These are phyloP conservation scores for Styela plicata DNA, from an alignment of 23 tunicate genomes.

Conservation along the genomic window DNA sequence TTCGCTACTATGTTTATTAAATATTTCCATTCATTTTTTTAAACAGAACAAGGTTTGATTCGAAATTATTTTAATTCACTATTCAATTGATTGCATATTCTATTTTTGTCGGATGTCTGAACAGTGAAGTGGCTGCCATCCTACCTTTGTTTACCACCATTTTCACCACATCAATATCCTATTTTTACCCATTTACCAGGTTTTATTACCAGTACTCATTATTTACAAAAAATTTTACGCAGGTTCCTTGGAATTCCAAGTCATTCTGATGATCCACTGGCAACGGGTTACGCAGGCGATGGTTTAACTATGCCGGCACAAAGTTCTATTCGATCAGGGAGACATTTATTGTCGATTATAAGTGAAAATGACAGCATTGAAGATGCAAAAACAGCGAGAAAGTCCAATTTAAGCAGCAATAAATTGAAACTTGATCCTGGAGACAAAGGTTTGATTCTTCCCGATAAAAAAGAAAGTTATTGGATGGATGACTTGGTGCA, in stretches of 20 bases:
- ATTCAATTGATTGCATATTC: too few relatives aligned
- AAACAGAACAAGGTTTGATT: too few relatives aligned
- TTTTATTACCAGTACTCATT: too few relatives aligned
- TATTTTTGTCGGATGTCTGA: too few relatives aligned
- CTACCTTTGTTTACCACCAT: too few relatives aligned
- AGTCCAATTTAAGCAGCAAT: not conserved
- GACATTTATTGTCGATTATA: not conserved
- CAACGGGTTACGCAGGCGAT: not conserved
- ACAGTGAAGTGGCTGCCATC: too few relatives aligned
- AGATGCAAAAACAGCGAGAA: not conserved
- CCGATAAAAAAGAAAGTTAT: slow-evolving; percentile 18
- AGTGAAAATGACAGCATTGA: not conserved
- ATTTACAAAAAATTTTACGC: too few relatives aligned
- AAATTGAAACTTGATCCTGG: not conserved
- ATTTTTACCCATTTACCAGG: too few relatives aligned
- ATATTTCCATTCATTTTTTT: too few relatives aligned
- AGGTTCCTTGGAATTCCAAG: not conserved
- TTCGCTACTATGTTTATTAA: too few relatives aligned
- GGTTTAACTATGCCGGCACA: not conserved
- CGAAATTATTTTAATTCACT: too few relatives aligned
- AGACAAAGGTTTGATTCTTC: not conserved
- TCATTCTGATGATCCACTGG: not conserved
- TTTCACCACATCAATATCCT: too few relatives aligned
- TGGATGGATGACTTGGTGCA: slow-evolving; percentile 74
- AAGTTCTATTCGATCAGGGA: not conserved